Percentiles rank a stretch among this genome's conserved stretches.
Evolutionary conservation across 1,140 invertebrate species (phyloP).

Genomic region (Calephelis virginiensis): DNA sequence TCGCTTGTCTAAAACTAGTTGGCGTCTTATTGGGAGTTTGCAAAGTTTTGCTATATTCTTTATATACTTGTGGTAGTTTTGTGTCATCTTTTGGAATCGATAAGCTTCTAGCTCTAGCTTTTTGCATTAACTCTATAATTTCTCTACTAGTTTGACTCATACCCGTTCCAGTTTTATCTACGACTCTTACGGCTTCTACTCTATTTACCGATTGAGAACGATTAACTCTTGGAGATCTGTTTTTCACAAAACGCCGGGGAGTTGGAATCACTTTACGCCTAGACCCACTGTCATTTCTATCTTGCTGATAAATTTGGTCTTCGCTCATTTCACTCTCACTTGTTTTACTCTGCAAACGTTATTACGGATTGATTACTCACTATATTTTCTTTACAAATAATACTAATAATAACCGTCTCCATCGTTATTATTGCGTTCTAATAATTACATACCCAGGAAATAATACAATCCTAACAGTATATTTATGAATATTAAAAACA

Average conservation of each 20-base stretch:
- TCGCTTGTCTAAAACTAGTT: constrained; percentile 52
- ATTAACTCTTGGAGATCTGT: constrained; percentile 65
- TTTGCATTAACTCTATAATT: constrained; percentile 74
- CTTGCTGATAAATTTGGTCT: constrained; percentile 62
- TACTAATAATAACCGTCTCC: constrained; percentile 22
- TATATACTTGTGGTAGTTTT: constrained; percentile 57
- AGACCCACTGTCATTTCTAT: constrained; percentile 41
- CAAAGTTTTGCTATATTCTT: constrained; percentile 53
- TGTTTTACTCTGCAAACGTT: constrained; percentile 76
- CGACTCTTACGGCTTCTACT: constrained; percentile 44
- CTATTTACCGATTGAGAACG: constrained; percentile 67
- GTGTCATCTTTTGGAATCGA: constrained; percentile 74
- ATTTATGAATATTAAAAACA: constrained; percentile 57
- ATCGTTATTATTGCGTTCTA: constrained; percentile 20
- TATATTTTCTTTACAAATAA: constrained; percentile 45
- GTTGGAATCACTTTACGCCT: constrained; percentile 61
- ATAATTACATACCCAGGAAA: constrained; percentile 32
- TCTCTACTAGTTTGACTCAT: constrained; percentile 73
- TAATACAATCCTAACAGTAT: constrained; percentile 66
- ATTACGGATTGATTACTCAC: constrained; percentile 56
- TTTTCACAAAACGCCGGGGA: constrained; percentile 62
- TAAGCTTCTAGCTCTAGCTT: constrained; percentile 73
- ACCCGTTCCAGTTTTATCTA: constrained; percentile 63
- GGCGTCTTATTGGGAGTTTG: constrained; percentile 73
- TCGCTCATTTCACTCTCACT: constrained; percentile 80